These are phyloP conservation scores for Drosophila nr. fundita DNA, from an alignment of 2,888 invertebrate species.

Conservation along the genomic window DNA sequence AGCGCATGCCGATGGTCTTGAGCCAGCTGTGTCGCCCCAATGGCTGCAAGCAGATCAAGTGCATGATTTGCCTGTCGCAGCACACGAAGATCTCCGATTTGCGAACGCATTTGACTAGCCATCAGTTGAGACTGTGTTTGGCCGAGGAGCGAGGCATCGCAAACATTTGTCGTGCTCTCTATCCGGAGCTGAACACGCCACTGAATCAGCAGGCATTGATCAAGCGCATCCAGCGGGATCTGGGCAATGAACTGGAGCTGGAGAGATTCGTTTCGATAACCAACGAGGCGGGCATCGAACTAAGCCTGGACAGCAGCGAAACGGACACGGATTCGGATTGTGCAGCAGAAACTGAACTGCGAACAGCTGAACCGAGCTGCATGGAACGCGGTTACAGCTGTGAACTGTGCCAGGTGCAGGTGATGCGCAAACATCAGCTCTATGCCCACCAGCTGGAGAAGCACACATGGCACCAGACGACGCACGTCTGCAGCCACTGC, in stretches of 20 bases:
- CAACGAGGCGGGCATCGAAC: constrained; percentile 82
- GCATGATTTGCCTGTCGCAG: constrained; percentile 83
- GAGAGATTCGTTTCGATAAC: constrained; percentile 83
- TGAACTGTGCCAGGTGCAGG: constrained; percentile 69
- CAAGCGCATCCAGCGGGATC: constrained; percentile 68
- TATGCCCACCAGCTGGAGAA: constrained; percentile 78
- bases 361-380: background rate
- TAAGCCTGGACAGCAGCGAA: constrained; percentile 79
- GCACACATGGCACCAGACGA: constrained; percentile 84
- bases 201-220: constrained; percentile 54
- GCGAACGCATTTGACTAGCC: constrained; percentile 76
- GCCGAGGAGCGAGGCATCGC: constrained; percentile 38
- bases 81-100: constrained; percentile 81
- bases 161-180: constrained; percentile 65
- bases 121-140: constrained; percentile 67
- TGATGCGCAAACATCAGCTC: constrained; percentile 79
- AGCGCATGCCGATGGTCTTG: constrained; percentile 37
- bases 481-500: constrained; percentile 86
- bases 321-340: constrained; percentile 66
- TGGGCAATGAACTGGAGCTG: constrained; percentile 49
- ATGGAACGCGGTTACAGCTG: constrained; percentile 66
- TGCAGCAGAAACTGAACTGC: constrained; percentile 10
- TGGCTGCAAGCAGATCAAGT: constrained; percentile 82
- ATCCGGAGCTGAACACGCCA: constrained; percentile 64
- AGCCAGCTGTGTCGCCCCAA: constrained; percentile 77